These are phyloP conservation scores for Sturnira hondurensis DNA, from an alignment of 2,113 vertebrate species.

Conservation along the genomic window DNA sequence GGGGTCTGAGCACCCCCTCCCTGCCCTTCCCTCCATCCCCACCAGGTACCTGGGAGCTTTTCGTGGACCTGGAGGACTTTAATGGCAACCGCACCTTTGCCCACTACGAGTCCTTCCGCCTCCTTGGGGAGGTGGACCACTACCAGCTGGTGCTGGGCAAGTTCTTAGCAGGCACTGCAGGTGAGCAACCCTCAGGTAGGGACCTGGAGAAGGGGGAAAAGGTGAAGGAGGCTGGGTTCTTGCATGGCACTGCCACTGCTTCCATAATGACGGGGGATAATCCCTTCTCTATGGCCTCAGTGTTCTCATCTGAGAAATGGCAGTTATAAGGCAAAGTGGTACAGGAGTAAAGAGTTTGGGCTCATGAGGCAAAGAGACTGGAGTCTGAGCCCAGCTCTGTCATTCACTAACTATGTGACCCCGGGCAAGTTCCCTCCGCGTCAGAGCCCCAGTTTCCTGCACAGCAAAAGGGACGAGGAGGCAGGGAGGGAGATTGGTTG, in stretches of 20 bases:
- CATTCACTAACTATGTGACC: background rate
- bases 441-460: background rate
- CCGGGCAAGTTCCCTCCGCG: background rate
- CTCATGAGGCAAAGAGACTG: background rate
- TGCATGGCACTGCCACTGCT: background rate
- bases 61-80: constrained; percentile 59
- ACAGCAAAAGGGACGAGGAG: background rate
- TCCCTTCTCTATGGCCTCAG: background rate
- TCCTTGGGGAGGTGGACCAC: constrained; percentile 31
- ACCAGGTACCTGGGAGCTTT: constrained; percentile 50
- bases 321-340: background rate
- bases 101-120: constrained; percentile 17
- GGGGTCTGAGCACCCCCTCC: background rate
- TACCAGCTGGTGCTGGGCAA: constrained; percentile 45
- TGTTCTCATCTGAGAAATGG: background rate
- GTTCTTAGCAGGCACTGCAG: constrained; percentile 51
- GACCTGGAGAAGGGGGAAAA: background rate
- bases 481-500: background rate
- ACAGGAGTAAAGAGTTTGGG: background rate
- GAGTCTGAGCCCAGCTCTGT: background rate
- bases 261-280: background rate
- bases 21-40: background rate
- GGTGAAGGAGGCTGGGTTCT: background rate
- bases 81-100: constrained; percentile 24
- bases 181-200: background rate